Percentiles rank a stretch among this genome's conserved stretches.
These are phyloP conservation scores for Zygothrica quintamaculata DNA, from an alignment of 2,888 invertebrate genomes.

Conservation along the genomic window DNA sequence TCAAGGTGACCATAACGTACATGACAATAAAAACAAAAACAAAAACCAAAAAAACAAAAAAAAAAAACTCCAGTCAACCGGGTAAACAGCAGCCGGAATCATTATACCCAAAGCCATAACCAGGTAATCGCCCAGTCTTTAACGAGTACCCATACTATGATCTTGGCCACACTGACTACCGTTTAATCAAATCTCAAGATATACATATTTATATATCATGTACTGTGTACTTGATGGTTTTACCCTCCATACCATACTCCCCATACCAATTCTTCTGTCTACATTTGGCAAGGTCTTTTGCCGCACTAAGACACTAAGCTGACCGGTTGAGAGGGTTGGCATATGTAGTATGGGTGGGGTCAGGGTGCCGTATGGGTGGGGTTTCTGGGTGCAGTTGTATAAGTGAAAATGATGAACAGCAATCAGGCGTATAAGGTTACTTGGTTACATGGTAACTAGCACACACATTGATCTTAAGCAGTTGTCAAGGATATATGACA, in stretches of 20 bases:
- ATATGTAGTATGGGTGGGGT: not conserved
- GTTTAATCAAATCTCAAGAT: slow-evolving; percentile 30
- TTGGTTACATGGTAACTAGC: no score
- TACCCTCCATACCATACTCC: slow-evolving; percentile 7
- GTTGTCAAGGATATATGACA: no score
- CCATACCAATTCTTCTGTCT: slow-evolving; percentile 42
- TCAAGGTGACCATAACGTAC: not conserved
- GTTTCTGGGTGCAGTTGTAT: no score
- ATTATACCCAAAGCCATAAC: not conserved
- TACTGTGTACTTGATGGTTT: slow-evolving; percentile 10
- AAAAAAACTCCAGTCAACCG: not conserved
- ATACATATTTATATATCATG: slow-evolving; percentile 18
- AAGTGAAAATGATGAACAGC: no score
- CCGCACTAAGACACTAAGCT: slow-evolving; percentile 1
- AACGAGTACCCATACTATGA: not conserved
- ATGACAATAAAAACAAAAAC: slow-evolving; percentile 1
- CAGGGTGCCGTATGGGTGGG: no score
- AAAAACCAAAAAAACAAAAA: no score
- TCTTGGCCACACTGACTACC: slow-evolving; percentile 18
- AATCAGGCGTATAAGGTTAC: no score
- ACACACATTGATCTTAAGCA: no score
- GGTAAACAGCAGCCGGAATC: not conserved
- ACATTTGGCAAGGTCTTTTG: slow-evolving; percentile 38
- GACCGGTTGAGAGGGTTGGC: not conserved
- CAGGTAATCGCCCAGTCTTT: slow-evolving; percentile 17